Conservation (phyloP, 2,888 invertebrate genomes). For the Hemicrepidius hirtus region DNA sequence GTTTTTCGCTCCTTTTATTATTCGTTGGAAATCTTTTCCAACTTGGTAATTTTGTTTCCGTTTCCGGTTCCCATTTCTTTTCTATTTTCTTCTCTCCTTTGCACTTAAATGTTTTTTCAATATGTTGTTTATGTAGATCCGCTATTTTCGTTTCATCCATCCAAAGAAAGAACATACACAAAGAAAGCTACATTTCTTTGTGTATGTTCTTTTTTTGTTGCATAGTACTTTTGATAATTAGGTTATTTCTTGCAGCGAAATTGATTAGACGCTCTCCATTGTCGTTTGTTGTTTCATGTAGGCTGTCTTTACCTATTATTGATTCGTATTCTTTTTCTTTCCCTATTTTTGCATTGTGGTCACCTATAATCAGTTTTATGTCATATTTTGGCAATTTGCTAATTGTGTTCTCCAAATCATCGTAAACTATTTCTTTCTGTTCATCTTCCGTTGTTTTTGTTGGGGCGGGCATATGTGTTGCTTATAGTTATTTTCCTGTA, state of each 20-base stretch:
- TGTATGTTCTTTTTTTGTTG: constrained; percentile 1
- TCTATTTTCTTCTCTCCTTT: too few species aligned
- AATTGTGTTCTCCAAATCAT: neutral
- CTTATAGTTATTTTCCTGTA: too few species aligned
- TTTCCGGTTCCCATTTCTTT: too few species aligned
- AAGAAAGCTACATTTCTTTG: neutral
- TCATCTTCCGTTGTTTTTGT: neutral
- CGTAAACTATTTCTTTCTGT: neutral
- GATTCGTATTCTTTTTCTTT: neutral
- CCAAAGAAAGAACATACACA: too few species aligned
- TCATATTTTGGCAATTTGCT: neutral
- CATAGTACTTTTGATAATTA: neutral
- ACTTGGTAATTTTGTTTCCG: too few species aligned
- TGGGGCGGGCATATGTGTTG: neutral
- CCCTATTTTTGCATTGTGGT: neutral
- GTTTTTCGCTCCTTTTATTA: too few species aligned
- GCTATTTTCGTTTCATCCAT: too few species aligned
- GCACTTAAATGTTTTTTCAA: too few species aligned
- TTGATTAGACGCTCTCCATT: neutral
- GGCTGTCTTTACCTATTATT: neutral
- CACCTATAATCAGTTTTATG: neutral
- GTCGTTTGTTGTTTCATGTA: neutral
- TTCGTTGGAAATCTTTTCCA: too few species aligned
- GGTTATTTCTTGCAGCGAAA: neutral
- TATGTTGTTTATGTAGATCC: too few species aligned